A percentile compares a stretch with the other conserved stretches of the same genome.
Evolutionary conservation across 2,113 vertebrate species (phyloP).

Genomic region (Morone saxatilis): DNA sequence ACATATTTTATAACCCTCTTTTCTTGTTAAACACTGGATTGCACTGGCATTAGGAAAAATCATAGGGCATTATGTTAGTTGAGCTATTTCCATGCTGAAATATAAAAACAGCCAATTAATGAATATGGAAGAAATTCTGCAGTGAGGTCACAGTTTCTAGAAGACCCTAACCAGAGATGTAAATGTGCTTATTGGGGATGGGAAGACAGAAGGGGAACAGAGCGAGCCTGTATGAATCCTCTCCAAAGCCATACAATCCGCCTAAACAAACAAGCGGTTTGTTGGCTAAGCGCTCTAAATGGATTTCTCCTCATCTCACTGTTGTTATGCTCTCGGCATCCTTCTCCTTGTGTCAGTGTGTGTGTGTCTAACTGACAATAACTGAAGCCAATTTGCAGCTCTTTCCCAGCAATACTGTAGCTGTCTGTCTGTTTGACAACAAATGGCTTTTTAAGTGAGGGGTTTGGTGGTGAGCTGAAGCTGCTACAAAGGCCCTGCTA

Average conservation of each 20-base stretch:
- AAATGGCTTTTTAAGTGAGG: conserved; percentile 40
- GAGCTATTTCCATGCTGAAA: neutral
- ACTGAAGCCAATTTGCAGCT: conserved; percentile 46
- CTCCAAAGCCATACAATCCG: neutral
- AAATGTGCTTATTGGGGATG: conserved; percentile 9
- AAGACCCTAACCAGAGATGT: neutral
- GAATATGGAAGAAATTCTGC: conserved; percentile 80
- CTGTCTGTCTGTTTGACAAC: conserved; percentile 46
- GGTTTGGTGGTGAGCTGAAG: conserved; percentile 22
- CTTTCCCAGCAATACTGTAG: conserved; percentile 29
- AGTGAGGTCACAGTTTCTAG: conserved; percentile 19
- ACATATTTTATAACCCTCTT: neutral
- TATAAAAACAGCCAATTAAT: neutral
- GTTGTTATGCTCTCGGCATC: conserved; percentile 9
- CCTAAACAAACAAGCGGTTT: conserved; percentile 41
- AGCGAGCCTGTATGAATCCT: neutral
- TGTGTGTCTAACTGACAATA: conserved; percentile 33
- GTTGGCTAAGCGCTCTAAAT: conserved; percentile 40
- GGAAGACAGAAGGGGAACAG: neutral
- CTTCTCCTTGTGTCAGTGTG: neutral
- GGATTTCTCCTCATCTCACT: conserved; percentile 33
- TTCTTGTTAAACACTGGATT: neutral
- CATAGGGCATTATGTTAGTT: neutral
- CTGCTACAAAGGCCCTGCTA: neutral
- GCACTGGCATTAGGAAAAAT: neutral